These are phyloP conservation scores for Orycteropus afer DNA, from an alignment of 2,113 vertebrate species.

Conservation along the genomic window DNA sequence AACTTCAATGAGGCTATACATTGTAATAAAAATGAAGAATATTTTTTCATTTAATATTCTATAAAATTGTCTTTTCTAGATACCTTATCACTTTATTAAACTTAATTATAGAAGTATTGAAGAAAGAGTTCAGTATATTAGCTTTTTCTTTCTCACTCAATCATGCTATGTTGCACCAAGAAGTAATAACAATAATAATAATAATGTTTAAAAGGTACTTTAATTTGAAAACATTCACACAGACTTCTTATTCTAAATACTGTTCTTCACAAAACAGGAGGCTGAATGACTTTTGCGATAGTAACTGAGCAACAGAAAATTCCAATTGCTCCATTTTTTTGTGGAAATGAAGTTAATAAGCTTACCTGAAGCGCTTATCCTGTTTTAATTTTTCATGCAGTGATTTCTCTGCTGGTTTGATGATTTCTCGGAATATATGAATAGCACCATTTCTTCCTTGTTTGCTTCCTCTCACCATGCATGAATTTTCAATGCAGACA, in stretches of 20 bases:
- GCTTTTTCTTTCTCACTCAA: background rate
- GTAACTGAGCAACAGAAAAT: background rate
- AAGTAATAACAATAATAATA: slow-evolving; percentile 9
- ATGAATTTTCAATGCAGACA: slow-evolving; percentile 97
- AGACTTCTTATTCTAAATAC: slow-evolving; percentile 5
- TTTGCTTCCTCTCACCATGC: slow-evolving; percentile 96
- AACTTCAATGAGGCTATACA: background rate
- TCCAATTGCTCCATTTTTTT: background rate
- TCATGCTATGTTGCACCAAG: background rate
- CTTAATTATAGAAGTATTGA: background rate
- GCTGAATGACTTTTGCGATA: background rate
- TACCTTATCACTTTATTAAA: background rate
- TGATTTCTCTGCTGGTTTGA: slow-evolving; percentile 91
- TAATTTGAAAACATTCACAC: background rate
- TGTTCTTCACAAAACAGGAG: background rate
- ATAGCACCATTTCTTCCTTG: slow-evolving; percentile 96
- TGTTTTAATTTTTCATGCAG: slow-evolving; percentile 90
- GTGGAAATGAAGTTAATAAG: background rate
- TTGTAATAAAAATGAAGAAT: background rate
- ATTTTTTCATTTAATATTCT: background rate
- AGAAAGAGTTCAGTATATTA: background rate
- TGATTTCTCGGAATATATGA: slow-evolving; percentile 91
- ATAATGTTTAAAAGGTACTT: background rate
- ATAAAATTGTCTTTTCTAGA: background rate
- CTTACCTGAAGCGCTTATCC: slow-evolving; percentile 94